phyloP scores from a whole-genome alignment of 2,888 invertebrate genomes.

The Sussaba pulchella region DNA sequence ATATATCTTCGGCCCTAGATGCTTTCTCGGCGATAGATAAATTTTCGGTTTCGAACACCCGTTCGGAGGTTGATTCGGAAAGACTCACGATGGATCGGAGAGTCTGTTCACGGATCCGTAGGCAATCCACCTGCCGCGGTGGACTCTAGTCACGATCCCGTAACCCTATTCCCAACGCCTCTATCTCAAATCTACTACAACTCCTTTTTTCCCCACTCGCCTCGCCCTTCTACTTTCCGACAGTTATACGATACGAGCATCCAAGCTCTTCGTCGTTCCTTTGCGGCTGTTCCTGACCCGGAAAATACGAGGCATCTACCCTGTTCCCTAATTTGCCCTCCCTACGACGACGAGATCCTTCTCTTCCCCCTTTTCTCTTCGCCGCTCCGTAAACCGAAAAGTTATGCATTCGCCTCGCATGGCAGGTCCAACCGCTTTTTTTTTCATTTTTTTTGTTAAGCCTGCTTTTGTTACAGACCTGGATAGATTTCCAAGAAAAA shows the following conservation, averaged over 20 bases:
- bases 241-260: conserved; percentile 54
- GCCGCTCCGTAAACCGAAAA: conserved; percentile 39
- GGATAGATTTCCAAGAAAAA: not conserved
- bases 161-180: conserved; percentile 76
- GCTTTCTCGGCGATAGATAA: conserved; percentile 64
- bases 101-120: conserved; percentile 37
- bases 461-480: conserved; percentile 17
- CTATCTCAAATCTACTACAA: conserved; percentile 78
- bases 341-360: not conserved
- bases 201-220: conserved; percentile 40
- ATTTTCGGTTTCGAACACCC: conserved; percentile 56
- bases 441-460: not conserved
- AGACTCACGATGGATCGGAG: conserved; percentile 45
- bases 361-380: not conserved
- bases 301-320: conserved; percentile 26
- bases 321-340: conserved; percentile 18
- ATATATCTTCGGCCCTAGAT: conserved; percentile 60
- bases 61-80: conserved; percentile 54
- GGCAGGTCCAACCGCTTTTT: conserved; percentile 9
- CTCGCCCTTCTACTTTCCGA: conserved; percentile 39
- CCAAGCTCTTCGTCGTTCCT: conserved; percentile 39
- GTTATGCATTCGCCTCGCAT: conserved; percentile 34
- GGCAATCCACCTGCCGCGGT: conserved; percentile 76
- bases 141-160: conserved; percentile 66
- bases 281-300: conserved; percentile 10